A percentile compares a stretch with the other conserved stretches of the same genome.
Conservation (phyloP, 1,140 invertebrate species). For the Drosophila chauvacae region DNA sequence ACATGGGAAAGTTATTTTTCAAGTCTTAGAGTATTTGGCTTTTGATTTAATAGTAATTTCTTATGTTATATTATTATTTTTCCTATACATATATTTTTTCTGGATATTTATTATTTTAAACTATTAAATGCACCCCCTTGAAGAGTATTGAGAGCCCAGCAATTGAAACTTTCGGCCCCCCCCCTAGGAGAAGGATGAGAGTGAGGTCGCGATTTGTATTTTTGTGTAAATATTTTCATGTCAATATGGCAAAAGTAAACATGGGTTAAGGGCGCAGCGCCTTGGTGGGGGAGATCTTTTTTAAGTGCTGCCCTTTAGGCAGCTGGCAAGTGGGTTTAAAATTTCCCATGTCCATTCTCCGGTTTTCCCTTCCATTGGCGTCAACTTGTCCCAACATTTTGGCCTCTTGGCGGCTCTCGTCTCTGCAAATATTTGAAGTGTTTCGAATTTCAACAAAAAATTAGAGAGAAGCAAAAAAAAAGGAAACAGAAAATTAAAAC, state of each 20-base stretch:
- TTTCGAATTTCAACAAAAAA: slow-evolving; percentile 65
- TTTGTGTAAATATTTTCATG: slow-evolving; percentile 77
- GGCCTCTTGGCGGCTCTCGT: slow-evolving; percentile 47
- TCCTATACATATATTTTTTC: not conserved
- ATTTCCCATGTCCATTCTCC: slow-evolving; percentile 66
- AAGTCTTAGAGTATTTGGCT: too few relatives aligned
- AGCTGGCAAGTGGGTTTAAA: slow-evolving; percentile 78
- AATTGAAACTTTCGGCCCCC: slow-evolving; percentile 9
- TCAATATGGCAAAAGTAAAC: slow-evolving; percentile 77
- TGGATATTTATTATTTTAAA: not conserved
- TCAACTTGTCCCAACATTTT: slow-evolving; percentile 71
- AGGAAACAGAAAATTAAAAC: slow-evolving; percentile 30
- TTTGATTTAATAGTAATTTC: not conserved
- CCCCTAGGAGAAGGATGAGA: not conserved
- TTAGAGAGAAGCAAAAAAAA: not conserved
- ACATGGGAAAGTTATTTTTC: not conserved
- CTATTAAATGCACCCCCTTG: too few relatives aligned
- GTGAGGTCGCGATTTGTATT: slow-evolving; percentile 62
- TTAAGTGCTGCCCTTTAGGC: slow-evolving; percentile 70
- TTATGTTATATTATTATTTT: too few relatives aligned
- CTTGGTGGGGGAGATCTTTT: slow-evolving; percentile 13
- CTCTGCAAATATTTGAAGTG: slow-evolving; percentile 77
- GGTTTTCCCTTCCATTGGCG: slow-evolving; percentile 47
- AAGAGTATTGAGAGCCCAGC: slow-evolving; percentile 1
- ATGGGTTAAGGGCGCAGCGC: slow-evolving; percentile 9